Evolutionary conservation across 2,113 vertebrate species (phyloP), one percentile per base, ranked within the genome.

Genomic region (Cygnus buccinator): DNA sequence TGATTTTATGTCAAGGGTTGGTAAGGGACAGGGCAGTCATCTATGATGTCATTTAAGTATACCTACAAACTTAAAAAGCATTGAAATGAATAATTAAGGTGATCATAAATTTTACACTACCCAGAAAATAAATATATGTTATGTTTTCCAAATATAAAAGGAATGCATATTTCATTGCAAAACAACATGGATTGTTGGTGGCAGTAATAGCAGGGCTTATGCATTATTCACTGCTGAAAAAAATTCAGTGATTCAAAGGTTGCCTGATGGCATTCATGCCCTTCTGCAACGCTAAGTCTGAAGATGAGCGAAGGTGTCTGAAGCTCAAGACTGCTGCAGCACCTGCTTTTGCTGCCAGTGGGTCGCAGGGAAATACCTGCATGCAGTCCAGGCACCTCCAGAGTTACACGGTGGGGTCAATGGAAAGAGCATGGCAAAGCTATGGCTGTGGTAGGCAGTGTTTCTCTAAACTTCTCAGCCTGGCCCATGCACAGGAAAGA

Each of bases 101-200:
- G n/a, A 43, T 79, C 15, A 93, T 95, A 79, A 95, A 95, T 95
- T 91, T 90, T 97, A 50, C 55, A 94, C 21, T 73, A 68, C 21
- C 16, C 46, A 68, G 74, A 87, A 91, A 90, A 89, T 73, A 70
- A 90, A 83, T 73, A 57, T 76, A 80, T 87, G 76, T 87, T 37
- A 79, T 2, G 0, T 90, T 87, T 87, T 85, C 90, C 82, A 91
- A 94, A 93, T 83, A 95, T 37, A 87, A 94, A 95, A 93, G 43
- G 94, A 95, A 96, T 93, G 44, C 67, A 86, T 93, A 93, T 94
- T 96, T 94, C 63, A 90, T 93, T 80, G 68, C 25, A 80, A 76
- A 95, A 85, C 84, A 91, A 84, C 91, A 70, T 9, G 37, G 67
- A 85, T n/a, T 90, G 87, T 54, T 76, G 71, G 74, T 79, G 84